A percentile compares a stretch with the other conserved stretches of the same genome.
phyloP scores from a whole-genome alignment of 2,113 vertebrate genomes.

The Lucifuga dentata region DNA sequence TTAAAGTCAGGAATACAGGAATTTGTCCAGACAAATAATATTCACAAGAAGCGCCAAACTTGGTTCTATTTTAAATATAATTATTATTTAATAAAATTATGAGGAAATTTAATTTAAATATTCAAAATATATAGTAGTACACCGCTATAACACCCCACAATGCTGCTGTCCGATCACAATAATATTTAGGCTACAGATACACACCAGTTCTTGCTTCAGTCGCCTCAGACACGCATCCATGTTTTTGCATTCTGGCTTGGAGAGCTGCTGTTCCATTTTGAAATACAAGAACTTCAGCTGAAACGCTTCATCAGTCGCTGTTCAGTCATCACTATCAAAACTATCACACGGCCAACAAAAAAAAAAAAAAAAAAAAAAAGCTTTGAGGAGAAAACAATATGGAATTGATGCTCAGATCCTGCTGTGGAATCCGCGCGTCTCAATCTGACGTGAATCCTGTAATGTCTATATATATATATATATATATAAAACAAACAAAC shows the following conservation, averaged over 20 bases:
- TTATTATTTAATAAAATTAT: too few relatives aligned
- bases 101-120: too few relatives aligned
- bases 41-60: neutral
- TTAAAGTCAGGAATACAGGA: neutral
- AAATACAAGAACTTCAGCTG: slow-evolving; percentile 34
- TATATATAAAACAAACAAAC: neutral
- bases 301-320: slow-evolving; percentile 14
- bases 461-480: too few relatives aligned
- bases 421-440: slow-evolving; percentile 69
- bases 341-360: neutral
- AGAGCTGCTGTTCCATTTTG: slow-evolving; percentile 66
- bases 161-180: neutral
- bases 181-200: slow-evolving; percentile 34
- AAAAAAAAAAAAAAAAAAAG: slow-evolving; percentile 9
- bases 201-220: slow-evolving; percentile 83
- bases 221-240: slow-evolving; percentile 84
- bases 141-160: too few relatives aligned
- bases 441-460: slow-evolving; percentile 36
- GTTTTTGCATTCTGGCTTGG: slow-evolving; percentile 73
- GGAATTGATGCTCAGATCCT: slow-evolving; percentile 46
- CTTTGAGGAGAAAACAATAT: neutral
- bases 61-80: too few relatives aligned
- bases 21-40: neutral
- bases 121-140: too few relatives aligned
- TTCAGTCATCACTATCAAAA: slow-evolving; percentile 46